Conservation (phyloP, 2,888 invertebrate genomes). For the Sepiola atlantica region DNA sequence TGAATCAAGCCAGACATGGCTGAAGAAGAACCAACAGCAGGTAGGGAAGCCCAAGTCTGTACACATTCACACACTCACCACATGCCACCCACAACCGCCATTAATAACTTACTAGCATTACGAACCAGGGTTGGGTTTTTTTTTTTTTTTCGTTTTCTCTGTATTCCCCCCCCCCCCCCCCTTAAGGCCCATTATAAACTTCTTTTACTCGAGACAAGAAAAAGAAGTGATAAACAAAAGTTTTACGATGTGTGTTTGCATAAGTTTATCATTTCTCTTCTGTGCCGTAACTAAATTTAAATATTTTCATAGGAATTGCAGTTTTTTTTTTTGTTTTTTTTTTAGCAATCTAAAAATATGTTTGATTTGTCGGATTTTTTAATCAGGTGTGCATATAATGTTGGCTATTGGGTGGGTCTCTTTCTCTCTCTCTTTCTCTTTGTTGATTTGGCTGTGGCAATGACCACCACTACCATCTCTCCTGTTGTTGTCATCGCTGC, state of each 20-base stretch:
- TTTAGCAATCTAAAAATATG: neutral
- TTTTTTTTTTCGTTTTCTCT: neutral
- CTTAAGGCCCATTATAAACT: neutral
- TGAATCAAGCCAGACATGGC: constrained; percentile 11
- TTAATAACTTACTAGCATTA: neutral
- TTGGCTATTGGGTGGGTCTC: constrained; percentile 24
- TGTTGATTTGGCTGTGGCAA: neutral
- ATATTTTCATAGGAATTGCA: neutral
- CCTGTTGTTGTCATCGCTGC: neutral
- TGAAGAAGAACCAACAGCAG: constrained; percentile 38
- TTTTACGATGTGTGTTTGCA: neutral
- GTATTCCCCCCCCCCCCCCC: too few species aligned
- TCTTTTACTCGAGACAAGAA: neutral
- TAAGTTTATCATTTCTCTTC: neutral
- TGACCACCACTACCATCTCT: neutral
- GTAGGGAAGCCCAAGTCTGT: constrained; percentile 24
- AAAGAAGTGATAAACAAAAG: neutral
- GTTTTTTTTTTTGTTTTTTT: too few species aligned
- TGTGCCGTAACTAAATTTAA: neutral
- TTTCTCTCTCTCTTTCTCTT: neutral
- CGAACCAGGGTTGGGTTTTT: neutral
- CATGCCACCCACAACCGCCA: too few species aligned
- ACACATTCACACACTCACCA: too few species aligned
- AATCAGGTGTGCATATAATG: constrained; percentile 42
- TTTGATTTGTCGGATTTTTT: neutral